These are phyloP conservation scores for Polylopha cassiicola DNA, from an alignment of 2,888 invertebrate species.

Conservation along the genomic window DNA sequence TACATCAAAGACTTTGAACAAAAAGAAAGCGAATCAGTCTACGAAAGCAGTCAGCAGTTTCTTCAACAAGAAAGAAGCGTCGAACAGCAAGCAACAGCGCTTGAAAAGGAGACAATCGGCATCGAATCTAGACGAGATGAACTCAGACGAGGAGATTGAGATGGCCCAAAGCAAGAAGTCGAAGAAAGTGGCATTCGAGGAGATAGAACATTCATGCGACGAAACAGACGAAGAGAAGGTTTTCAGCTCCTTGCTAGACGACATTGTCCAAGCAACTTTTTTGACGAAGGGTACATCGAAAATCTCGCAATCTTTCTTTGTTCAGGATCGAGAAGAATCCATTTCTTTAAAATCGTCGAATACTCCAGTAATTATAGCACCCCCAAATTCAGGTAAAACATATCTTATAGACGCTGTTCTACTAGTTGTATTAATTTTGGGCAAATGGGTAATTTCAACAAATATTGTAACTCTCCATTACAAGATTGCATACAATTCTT, in stretches of 20 bases:
- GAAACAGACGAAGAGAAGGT: background rate
- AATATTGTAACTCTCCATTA: too few relatives aligned
- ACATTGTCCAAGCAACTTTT: conserved; percentile 1
- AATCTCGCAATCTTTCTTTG: background rate
- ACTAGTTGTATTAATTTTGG: too few relatives aligned
- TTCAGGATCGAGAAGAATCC: conserved; percentile 2
- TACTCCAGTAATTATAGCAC: too few relatives aligned
- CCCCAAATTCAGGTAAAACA: too few relatives aligned
- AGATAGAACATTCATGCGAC: too few relatives aligned
- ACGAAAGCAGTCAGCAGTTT: background rate
- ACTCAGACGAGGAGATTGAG: background rate
- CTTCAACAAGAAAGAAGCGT: background rate
- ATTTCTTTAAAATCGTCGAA: conserved; percentile 2
- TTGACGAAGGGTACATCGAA: conserved; percentile 2
- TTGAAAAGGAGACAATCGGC: background rate
- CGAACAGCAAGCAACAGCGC: background rate
- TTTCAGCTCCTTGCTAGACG: conserved; percentile 1
- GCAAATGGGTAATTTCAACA: too few relatives aligned
- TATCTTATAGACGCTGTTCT: too few relatives aligned
- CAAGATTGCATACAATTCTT: too few relatives aligned
- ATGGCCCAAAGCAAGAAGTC: too few relatives aligned
- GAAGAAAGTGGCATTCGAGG: too few relatives aligned
- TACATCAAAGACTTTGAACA: background rate
- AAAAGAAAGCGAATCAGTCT: background rate
- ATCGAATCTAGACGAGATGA: background rate